Percentiles rank a stretch among this genome's conserved stretches.
phyloP scores from a whole-genome alignment of 1,140 invertebrate species.

The Megalopta genalis region DNA sequence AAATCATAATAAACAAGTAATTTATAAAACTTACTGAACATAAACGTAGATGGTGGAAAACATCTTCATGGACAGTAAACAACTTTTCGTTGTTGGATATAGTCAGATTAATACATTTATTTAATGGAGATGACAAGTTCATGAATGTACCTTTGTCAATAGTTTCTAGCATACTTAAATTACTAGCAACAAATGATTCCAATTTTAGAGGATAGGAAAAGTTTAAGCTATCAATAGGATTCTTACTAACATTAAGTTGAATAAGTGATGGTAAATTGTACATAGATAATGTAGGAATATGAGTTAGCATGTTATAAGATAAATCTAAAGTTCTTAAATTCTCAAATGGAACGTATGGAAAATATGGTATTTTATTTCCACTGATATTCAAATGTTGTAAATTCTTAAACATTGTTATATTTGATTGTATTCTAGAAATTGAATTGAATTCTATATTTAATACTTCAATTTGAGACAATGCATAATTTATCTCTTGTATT shows the following conservation, averaged over 20 bases:
- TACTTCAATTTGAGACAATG: slow-evolving; percentile 44
- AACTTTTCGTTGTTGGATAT: slow-evolving; percentile 66
- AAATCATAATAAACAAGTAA: slow-evolving; percentile 18
- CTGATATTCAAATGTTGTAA: slow-evolving; percentile 69
- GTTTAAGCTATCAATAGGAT: slow-evolving; percentile 65
- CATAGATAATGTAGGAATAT: slow-evolving; percentile 64
- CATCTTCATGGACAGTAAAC: slow-evolving; percentile 53
- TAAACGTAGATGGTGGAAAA: slow-evolving; percentile 61
- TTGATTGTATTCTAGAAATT: slow-evolving; percentile 46
- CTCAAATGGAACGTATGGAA: slow-evolving; percentile 59
- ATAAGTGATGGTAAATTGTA: slow-evolving; percentile 67
- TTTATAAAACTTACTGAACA: slow-evolving; percentile 70
- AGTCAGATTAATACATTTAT: slow-evolving; percentile 67
- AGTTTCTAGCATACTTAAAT: slow-evolving; percentile 55
- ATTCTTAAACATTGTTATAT: slow-evolving; percentile 40
- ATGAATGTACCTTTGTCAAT: slow-evolving; percentile 64
- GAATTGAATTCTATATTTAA: slow-evolving; percentile 63
- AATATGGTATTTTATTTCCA: slow-evolving; percentile 62
- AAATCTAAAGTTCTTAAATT: slow-evolving; percentile 79
- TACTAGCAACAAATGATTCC: slow-evolving; percentile 56
- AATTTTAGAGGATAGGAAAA: slow-evolving; percentile 63
- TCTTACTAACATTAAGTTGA: slow-evolving; percentile 64
- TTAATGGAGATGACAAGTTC: slow-evolving; percentile 53
- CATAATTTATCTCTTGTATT: slow-evolving; percentile 34
- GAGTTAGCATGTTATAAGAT: slow-evolving; percentile 79